These are phyloP conservation scores for Aphis gossypii DNA, from an alignment of 1,140 invertebrate genomes.

Conservation along the genomic window DNA sequence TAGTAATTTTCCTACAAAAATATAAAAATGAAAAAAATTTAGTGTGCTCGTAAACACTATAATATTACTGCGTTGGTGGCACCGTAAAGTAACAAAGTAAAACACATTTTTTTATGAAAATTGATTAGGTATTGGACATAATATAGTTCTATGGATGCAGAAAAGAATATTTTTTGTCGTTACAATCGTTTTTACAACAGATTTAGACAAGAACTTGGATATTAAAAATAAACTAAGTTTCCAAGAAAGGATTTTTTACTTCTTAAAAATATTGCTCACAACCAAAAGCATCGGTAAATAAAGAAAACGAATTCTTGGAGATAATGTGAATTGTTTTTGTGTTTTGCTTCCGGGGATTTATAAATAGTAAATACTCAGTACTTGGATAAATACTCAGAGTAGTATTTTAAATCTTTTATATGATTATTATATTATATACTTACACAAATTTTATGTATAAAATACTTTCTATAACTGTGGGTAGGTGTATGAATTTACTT, in stretches of 20 bases:
- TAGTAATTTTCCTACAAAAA: background rate
- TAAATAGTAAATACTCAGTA: background rate
- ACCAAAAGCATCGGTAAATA: background rate
- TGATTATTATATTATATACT: background rate
- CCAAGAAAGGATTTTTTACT: no score
- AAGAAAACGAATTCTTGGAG: background rate
- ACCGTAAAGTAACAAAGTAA: background rate
- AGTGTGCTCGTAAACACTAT: background rate
- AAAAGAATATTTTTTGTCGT: background rate
- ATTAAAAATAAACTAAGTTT: no score
- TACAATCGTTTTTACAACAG: background rate
- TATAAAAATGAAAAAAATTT: background rate
- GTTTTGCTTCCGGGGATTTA: background rate
- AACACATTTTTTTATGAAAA: background rate
- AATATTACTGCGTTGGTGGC: no score
- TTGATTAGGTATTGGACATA: background rate
- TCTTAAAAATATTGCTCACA: no score
- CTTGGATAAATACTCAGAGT: background rate
- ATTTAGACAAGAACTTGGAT: no score
- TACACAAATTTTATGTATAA: background rate
- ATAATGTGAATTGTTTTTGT: background rate
- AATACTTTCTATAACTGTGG: background rate
- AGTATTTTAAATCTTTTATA: background rate
- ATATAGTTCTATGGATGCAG: background rate
- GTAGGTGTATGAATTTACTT: background rate